A percentile compares a stretch with the other conserved stretches of the same genome.
Evolutionary conservation across 2,888 invertebrate species (phyloP).

Genomic region (Clivina fossor): DNA sequence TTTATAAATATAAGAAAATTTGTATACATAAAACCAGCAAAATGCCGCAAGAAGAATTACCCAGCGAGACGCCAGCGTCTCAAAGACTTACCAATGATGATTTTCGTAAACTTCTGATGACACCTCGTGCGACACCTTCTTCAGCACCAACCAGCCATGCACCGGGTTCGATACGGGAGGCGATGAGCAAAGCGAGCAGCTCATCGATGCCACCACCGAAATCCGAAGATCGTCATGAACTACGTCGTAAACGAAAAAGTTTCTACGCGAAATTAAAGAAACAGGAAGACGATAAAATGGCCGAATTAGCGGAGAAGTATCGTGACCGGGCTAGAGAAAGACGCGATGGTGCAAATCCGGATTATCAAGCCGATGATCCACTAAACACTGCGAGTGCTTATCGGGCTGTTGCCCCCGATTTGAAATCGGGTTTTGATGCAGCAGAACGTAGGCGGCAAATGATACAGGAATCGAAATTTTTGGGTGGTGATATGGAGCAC

Average conservation of each 20-base stretch:
- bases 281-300: slow-evolving; percentile 92
- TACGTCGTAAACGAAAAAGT: slow-evolving; percentile 89
- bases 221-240: slow-evolving; percentile 75
- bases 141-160: slow-evolving; percentile 56
- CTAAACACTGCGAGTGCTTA: slow-evolving; percentile 73
- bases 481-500: slow-evolving; percentile 99
- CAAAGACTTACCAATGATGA: slow-evolving; percentile 94
- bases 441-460: slow-evolving; percentile 92
- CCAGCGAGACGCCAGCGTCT: slow-evolving; percentile 67
- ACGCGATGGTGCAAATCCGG: slow-evolving; percentile 80
- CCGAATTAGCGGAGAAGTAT: slow-evolving; percentile 91
- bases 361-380: slow-evolving; percentile 80
- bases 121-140: slow-evolving; percentile 77
- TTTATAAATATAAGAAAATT: too few species aligned
- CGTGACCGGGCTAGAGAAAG: slow-evolving; percentile 89
- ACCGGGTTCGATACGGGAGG: slow-evolving; percentile 68
- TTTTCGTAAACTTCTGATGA: slow-evolving; percentile 93
- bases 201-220: slow-evolving; percentile 49
- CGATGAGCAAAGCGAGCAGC: slow-evolving; percentile 64
- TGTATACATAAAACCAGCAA: too few species aligned
- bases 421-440: slow-evolving; percentile 91
- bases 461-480: slow-evolving; percentile 98
- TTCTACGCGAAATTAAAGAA: slow-evolving; percentile 92
- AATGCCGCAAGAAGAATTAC: slow-evolving; percentile 57
- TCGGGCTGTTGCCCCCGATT: slow-evolving; percentile 93